phyloP scores from a whole-genome alignment of 2,888 invertebrate genomes.

The Aproaerema taeniolella region DNA sequence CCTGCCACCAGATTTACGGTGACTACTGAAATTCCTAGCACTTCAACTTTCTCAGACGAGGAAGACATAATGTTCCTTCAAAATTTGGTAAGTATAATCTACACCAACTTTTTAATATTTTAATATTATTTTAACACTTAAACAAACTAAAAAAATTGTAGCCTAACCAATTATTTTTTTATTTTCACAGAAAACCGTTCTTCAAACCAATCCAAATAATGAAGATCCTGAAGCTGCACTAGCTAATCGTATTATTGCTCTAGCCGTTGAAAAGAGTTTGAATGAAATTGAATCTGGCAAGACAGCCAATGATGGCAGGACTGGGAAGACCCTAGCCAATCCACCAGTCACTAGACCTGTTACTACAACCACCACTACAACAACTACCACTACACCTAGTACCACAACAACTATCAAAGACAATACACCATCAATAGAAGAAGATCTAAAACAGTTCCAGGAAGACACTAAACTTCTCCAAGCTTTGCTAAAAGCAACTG shows the following conservation, averaged over 20 bases:
- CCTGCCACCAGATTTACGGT: conserved; percentile 35
- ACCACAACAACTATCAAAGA: conserved; percentile 40
- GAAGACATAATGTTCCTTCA: conserved; percentile 79
- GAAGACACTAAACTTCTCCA: conserved; percentile 67
- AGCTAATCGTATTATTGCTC: conserved; percentile 73
- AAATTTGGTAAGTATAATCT: conserved; percentile 70
- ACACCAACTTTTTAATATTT: background rate
- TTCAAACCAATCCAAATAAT: conserved; percentile 51
- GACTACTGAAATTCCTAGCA: conserved; percentile 61
- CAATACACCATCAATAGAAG: conserved; percentile 55
- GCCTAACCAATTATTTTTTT: too few relatives aligned
- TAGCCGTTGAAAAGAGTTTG: conserved; percentile 71
- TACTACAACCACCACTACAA: conserved; percentile 37
- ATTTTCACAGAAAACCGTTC: conserved; percentile 63
- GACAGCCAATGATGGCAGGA: conserved; percentile 36
- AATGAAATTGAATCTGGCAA: conserved; percentile 57
- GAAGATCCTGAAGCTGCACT: conserved; percentile 65
- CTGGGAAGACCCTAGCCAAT: conserved; percentile 44
- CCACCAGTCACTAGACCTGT: conserved; percentile 27
- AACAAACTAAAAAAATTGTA: background rate
- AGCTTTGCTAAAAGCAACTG: conserved; percentile 65
- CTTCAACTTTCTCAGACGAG: conserved; percentile 67
- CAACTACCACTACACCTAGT: conserved; percentile 39
- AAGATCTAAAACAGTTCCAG: conserved; percentile 68
- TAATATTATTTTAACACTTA: background rate